Evolutionary conservation across 1,140 invertebrate genomes (phyloP), one percentile per base, ranked within the genome.

Genomic region (Thereuonema tuberculata): DNA sequence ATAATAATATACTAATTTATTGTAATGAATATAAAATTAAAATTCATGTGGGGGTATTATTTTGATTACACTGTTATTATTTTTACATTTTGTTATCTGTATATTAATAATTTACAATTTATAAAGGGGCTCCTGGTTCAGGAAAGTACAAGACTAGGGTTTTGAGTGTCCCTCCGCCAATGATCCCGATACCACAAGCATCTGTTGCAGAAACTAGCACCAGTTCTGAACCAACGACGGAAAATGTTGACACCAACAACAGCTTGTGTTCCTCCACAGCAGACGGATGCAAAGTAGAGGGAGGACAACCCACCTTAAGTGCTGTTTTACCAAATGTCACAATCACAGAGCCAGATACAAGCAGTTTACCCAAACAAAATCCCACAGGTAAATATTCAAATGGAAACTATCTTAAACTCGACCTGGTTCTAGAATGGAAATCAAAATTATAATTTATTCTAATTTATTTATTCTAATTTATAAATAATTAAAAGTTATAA

Each of bases 331-430:
- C 68, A 12, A 68, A 65, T 50, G 68, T 74, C 59, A 69, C 70
- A 25, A 69, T 77, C n/a, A 74, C 75, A 20, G 76, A 77, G 66
- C 76, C 76, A 29, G 76, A 76, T 62, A 77, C 77, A n/a, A 77
- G 75, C 61, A 74, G 71, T 53, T 65, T 69, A 26, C 65, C 69
- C 49, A 67, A 69, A 62, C 62, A 66, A 43, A 67, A 59, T 56
- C 61, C 65, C n/a, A 63, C 66, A 62, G 69, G 70, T 72, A 61
- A 58, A 61, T 59, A 25, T 54, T 47, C 54, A 26, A 25, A 53
- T 21, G 14, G 46, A 57, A 26, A 31, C 26, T n/a, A 43, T 43
- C 9, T 43, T 12, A 43, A 43, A 43, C n/a, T n/a, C n/a, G n/a
- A n/a, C n/a, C n/a, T n/a, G 37, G 24, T 60, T 23, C 15, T 12